Evolutionary conservation across 64 coral and sea anemone genomes (phyloP).

Genomic region (Astreopora myriophthalma): DNA sequence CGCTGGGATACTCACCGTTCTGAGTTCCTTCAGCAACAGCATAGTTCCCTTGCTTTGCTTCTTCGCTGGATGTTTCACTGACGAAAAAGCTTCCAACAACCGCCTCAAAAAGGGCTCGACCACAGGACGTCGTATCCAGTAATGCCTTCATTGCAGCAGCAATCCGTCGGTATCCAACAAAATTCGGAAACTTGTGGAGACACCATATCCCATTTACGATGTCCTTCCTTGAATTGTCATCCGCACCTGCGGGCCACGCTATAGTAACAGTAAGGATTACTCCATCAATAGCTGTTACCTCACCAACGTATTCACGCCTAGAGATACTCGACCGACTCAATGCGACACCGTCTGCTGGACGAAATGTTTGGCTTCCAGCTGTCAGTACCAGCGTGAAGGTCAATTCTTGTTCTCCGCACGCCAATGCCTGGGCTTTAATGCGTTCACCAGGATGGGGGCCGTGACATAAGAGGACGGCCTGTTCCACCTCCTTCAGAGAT

Average conservation of each 20-base stretch:
- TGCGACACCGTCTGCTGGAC: not conserved
- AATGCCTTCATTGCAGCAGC: not conserved
- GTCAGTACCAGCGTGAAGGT: conserved; percentile 1
- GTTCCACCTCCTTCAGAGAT: conserved; percentile 65
- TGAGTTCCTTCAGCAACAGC: not conserved
- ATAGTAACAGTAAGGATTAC: not conserved
- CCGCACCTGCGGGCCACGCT: not conserved
- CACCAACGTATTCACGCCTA: conserved; percentile 1
- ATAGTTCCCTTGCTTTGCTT: not conserved
- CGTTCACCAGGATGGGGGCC: not conserved
- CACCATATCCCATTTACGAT: not conserved
- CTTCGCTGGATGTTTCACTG: not conserved
- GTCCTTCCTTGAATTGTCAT: conserved; percentile 4
- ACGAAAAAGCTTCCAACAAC: conserved; percentile 21
- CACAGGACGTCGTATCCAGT: not conserved
- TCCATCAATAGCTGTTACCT: conserved; percentile 19
- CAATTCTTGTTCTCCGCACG: conserved; percentile 15
- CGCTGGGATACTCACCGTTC: not conserved
- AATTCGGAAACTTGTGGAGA: conserved; percentile 34
- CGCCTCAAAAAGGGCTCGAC: not conserved
- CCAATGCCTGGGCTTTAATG: conserved; percentile 40
- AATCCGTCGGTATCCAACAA: conserved; percentile 21
- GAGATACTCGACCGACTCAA: not conserved
- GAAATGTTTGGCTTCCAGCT: not conserved
- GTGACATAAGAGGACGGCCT: conserved; percentile 37